These are phyloP conservation scores for Phlogophora meticulosa DNA, from an alignment of 2,888 invertebrate species.

Conservation along the genomic window DNA sequence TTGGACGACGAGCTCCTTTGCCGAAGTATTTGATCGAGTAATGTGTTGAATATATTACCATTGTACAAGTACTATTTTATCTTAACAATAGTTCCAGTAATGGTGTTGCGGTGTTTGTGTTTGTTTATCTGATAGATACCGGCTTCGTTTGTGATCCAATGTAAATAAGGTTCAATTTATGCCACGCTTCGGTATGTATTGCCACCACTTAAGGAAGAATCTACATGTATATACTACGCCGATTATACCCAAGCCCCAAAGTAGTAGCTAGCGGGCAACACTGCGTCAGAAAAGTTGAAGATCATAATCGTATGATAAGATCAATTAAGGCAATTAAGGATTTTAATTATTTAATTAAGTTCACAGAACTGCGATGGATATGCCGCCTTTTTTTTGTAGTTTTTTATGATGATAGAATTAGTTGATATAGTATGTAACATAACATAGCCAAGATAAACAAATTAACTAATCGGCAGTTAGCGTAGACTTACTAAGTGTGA, in stretches of 20 bases:
- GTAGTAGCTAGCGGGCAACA: no score
- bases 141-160: not conserved
- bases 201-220: not conserved
- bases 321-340: not conserved
- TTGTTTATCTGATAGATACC: conserved; percentile 13
- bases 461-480: no score
- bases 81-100: conserved; percentile 21
- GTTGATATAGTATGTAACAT: no score
- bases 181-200: not conserved
- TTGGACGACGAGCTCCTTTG: conserved; percentile 4
- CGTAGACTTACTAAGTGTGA: no score
- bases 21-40: conserved; percentile 11
- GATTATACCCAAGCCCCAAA: no score
- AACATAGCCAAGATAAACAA: no score
- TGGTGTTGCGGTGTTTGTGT: conserved; percentile 16
- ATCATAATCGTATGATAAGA: not conserved
- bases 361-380: no score
- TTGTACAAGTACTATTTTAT: conserved; percentile 22
- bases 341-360: no score
- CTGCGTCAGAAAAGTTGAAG: not conserved
- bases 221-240: not conserved
- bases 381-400: not conserved
- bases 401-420: not conserved
- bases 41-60: conserved; percentile 26
- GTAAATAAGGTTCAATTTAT: conserved; percentile 4